Evolutionary conservation across 2,113 vertebrate species (phyloP).

Genomic region (Dolichallabes microphthalmus): DNA sequence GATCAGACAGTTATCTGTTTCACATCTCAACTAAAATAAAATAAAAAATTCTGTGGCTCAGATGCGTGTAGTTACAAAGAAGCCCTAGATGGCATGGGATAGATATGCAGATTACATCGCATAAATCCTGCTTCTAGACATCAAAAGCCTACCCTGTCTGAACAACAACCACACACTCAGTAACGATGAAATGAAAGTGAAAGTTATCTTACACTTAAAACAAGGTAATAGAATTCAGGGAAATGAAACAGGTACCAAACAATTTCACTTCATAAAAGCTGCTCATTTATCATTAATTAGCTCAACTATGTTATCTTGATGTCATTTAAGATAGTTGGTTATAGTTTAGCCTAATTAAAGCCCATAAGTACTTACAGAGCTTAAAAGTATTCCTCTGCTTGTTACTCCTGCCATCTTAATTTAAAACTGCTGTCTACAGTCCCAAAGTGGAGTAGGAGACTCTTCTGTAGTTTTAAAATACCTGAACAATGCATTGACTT

Average conservation of each 20-base stretch:
- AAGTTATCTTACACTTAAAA: background rate
- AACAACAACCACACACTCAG: background rate
- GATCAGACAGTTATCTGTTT: background rate
- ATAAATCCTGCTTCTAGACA: too few relatives aligned
- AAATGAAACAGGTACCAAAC: background rate
- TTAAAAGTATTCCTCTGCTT: conserved; percentile 79
- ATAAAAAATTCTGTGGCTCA: background rate
- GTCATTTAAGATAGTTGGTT: background rate
- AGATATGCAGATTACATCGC: too few relatives aligned
- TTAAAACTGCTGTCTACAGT: background rate
- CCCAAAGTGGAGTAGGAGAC: background rate
- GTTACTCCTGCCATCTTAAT: conserved; percentile 57
- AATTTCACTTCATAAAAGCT: background rate
- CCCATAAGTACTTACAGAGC: conserved; percentile 75
- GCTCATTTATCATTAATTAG: too few relatives aligned
- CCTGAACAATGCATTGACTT: background rate
- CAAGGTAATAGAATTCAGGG: background rate
- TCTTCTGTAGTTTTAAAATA: background rate
- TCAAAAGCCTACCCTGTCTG: background rate
- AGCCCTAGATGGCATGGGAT: too few relatives aligned
- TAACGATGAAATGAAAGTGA: background rate
- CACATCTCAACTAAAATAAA: background rate
- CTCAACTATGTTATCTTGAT: too few relatives aligned
- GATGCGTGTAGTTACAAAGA: background rate
- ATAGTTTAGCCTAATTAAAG: background rate